Conservation (phyloP, 1,140 invertebrate species). For the Aphaenogaster ashmeadi region DNA sequence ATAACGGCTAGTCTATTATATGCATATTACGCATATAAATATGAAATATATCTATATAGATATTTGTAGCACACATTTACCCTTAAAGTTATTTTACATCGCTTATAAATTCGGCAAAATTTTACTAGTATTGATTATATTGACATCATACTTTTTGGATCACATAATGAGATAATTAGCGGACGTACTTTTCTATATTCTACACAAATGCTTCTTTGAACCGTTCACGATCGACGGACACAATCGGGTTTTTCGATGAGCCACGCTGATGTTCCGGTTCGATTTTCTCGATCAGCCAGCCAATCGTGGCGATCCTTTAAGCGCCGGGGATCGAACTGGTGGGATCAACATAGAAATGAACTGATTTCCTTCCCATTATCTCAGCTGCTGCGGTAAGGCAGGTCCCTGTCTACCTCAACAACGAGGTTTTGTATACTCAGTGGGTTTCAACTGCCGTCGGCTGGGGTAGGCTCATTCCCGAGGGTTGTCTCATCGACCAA, state of each 20-base stretch:
- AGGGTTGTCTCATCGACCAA: constrained; percentile 41
- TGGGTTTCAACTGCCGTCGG: constrained; percentile 58
- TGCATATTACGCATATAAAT: background rate
- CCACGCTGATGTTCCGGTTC: constrained; percentile 82
- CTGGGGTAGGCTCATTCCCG: constrained; percentile 27
- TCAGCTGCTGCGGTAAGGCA: constrained; percentile 73
- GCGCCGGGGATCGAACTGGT: constrained; percentile 71
- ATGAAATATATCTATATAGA: constrained; percentile 25
- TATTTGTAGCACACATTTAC: background rate
- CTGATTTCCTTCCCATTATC: constrained; percentile 87
- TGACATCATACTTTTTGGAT: background rate
- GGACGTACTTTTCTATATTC: background rate
- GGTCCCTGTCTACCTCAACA: constrained; percentile 60
- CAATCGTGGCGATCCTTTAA: constrained; percentile 77
- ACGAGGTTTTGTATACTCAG: constrained; percentile 77
- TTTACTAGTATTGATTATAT: background rate
- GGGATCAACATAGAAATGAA: constrained; percentile 88
- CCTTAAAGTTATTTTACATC: constrained; percentile 3
- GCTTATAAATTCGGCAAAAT: background rate
- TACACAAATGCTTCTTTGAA: background rate
- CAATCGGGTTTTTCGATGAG: constrained; percentile 68
- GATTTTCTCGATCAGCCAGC: constrained; percentile 84
- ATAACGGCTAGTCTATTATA: constrained; percentile 3
- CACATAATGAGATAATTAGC: constrained; percentile 3
- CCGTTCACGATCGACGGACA: constrained; percentile 10